A percentile compares a stretch with the other conserved stretches of the same genome.
Conservation (phyloP, 2,797 vertebrate species). For the Champsocephalus gunnari region DNA sequence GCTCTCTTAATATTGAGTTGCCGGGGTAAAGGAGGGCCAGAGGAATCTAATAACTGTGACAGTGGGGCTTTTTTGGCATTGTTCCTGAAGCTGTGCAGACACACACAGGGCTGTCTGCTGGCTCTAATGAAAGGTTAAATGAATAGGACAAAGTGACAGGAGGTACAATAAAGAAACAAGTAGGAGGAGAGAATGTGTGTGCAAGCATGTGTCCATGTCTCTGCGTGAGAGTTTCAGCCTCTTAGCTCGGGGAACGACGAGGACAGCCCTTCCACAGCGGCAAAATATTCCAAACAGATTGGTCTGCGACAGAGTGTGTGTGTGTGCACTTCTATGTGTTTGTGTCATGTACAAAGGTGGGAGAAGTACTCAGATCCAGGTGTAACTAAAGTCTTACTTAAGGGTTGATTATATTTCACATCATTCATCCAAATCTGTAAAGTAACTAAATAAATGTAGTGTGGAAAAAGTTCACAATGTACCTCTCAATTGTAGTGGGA, state of each 20-base stretch:
- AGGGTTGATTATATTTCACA: no score
- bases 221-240: conserved; percentile 75
- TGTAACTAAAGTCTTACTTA: no score
- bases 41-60: conserved; percentile 99
- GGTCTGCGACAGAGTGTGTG: conserved; percentile 86
- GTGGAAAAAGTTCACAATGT: no score
- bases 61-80: conserved; percentile 94
- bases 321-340: conserved; percentile 76
- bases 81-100: conserved; percentile 85
- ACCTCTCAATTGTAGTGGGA: no score
- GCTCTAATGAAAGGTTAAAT: conserved; percentile 99
- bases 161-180: conserved; percentile 93
- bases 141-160: conserved; percentile 98
- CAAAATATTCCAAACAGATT: conserved; percentile 95
- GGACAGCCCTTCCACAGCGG: conserved; percentile 88
- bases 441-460: no score
- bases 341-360: conserved; percentile 79
- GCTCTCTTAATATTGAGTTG: conserved; percentile 92
- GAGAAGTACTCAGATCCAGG: no score
- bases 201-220: conserved; percentile 59
- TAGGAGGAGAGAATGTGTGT: conserved; percentile 70
- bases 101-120: conserved; percentile 91
- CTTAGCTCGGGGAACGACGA: conserved; percentile 89
- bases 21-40: conserved; percentile 89
- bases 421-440: no score